Evolutionary conservation across 1,140 invertebrate genomes (phyloP), one percentile per base, ranked within the genome.

Genomic region (Drosophila simulans): DNA sequence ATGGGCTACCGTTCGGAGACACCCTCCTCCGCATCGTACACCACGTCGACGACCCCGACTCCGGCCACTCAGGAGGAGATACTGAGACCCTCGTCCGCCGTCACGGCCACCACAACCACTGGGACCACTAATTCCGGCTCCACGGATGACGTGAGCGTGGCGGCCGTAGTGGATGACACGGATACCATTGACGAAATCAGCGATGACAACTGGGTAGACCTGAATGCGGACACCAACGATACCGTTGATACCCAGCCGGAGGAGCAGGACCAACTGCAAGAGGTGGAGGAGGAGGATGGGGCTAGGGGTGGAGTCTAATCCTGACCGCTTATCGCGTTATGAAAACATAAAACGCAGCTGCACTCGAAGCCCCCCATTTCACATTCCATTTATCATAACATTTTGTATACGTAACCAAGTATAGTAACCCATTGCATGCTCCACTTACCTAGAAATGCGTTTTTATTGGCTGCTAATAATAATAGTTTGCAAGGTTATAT

Each of bases 171-270:
- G 11, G 84, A 88, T 60, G 83, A 88, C 5, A 80, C 62, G 40
- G 83, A 86, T 40, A 88, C 82, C 31, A 63, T 83, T 7, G 82
- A 74, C 25, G 82, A 86, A 31, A 60, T 86, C n/a, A 86, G 82
- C 39, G 82, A 86, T 20, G 82, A 86, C 46, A 77, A 86, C 52
- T 86, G 82, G 82, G 70, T 79, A 27, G 83, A 88, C 15, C 39
- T 83, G 22, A 80, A 86, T 34, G 73, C 80, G 25, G 82, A 77
- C 25, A 64, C 49, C 10, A 55, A 80, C 15, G 64, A 54, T 8
- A 65, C 45, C 25, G 13, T 31, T 2, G 82, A 72, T 8, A 59
- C 54, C 2, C 27, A 74, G 17, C 56, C 53, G 13, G 48, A 25
- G 45, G 63, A 58, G 53, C 54, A 55, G 35, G 53, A 63, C 37